Base-by-base conservation (phyloP, 1,140 invertebrate species). In the Bombus cullumanus region DNA sequence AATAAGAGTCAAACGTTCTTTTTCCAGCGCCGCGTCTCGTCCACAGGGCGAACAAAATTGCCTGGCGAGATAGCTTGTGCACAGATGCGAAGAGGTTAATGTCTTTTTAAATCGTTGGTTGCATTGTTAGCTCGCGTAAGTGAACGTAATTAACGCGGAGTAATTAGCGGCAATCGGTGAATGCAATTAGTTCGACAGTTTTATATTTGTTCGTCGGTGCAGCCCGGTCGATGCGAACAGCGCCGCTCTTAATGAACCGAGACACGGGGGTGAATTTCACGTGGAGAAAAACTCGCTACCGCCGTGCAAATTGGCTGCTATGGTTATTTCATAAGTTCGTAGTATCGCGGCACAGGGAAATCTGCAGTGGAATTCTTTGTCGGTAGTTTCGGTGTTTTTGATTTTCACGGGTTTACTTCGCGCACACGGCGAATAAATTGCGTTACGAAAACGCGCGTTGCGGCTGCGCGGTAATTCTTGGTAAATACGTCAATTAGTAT, bases 141-240 rank as follows among this genome's bases (percentile, higher is more conserved):
- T 13, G 75, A 39, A 37, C 47, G 66, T 66, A 71, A 84, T 84
- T 79, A 84, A 78, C 68, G 75, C 18, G 37, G 15, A 62, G 53
- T 80, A 72, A 85, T 80, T 59, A 83, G 59, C 34, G 15, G 34
- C 34, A n/a, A 79, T 73, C 47, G 79, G 43, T 25, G 34, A 18
- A 8, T 8, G 66, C 39, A 62, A 53, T 82, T 66, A 62, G 34
- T 64, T 47, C 39, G 57, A 82, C 41, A 37, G 41, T 82, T 82
- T 82, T 64, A 41, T 43, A 41, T 62, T 62, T 43, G 47, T 6
- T 43, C 69, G 47, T n/a, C 41, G 28, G 15, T 34, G 25, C 0
- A 13, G 25, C 9, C 12, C 25, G 12, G 37, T 41, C 66, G 31
- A 34, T 53, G 68, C 34, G 37, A 39, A 53, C 13, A 34, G 28